Evolutionary conservation across 2,888 invertebrate genomes (phyloP).

Genomic region (Oscheius myriophilus): DNA sequence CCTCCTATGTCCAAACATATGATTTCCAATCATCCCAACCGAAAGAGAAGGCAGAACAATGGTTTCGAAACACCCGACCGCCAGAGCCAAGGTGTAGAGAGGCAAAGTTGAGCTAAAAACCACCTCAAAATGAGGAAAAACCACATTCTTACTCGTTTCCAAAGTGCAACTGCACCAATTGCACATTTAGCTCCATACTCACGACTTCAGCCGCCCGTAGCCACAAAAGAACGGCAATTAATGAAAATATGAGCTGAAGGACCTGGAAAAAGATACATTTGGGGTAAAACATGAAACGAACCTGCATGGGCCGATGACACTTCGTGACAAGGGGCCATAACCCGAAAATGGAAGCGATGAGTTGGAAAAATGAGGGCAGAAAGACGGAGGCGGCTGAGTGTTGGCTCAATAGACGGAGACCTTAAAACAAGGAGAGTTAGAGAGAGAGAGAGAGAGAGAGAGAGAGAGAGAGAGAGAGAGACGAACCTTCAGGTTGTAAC

Average conservation of each 20-base stretch:
- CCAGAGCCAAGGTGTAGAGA: slow-evolving; percentile 35
- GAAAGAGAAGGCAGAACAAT: slow-evolving; percentile 40
- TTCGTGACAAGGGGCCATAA: slow-evolving; percentile 37
- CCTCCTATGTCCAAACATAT: slow-evolving; percentile 6
- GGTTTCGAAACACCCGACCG: slow-evolving; percentile 42
- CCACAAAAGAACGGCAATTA: slow-evolving; percentile 36
- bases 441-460: too few species aligned
- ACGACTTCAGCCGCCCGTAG: slow-evolving; percentile 38
- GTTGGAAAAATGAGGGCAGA: slow-evolving; percentile 43
- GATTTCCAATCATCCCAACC: slow-evolving; percentile 19
- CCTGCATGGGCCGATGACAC: slow-evolving; percentile 19
- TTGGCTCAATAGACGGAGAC: slow-evolving; percentile 7
- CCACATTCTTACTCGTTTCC: slow-evolving; percentile 27
- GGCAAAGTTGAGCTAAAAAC: slow-evolving; percentile 8
- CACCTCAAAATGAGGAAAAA: background rate
- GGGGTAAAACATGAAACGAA: background rate
- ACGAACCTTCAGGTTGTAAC: slow-evolving; percentile 5
- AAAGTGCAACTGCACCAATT: slow-evolving; percentile 30
- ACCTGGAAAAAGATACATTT: slow-evolving; percentile 23
- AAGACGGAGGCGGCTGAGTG: slow-evolving; percentile 31
- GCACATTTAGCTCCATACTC: slow-evolving; percentile 33
- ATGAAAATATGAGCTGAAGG: slow-evolving; percentile 38
- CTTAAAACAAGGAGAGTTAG: background rate
- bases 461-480: too few species aligned
- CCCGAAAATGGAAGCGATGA: slow-evolving; percentile 38